phyloP scores from a whole-genome alignment of 2,797 vertebrate species.

The Mormyrops boulengeri region DNA sequence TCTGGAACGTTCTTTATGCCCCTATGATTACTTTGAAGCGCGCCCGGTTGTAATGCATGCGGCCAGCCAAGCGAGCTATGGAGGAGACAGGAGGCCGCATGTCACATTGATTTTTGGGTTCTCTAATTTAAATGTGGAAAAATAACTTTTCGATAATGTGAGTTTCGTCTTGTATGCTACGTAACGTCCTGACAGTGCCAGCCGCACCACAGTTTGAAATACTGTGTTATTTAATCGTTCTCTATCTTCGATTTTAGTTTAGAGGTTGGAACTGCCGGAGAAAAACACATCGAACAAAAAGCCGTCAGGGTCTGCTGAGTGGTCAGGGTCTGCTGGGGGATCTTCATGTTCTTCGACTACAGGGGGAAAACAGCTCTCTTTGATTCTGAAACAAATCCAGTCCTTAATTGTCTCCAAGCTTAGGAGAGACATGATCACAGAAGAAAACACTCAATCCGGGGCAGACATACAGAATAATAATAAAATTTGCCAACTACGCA shows the following conservation, averaged over 20 bases:
- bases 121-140: not conserved
- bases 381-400: constrained; percentile 25
- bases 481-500: constrained; percentile 23
- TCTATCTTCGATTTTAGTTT: not conserved
- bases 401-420: constrained; percentile 17
- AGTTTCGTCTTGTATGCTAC: not conserved
- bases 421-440: constrained; percentile 10
- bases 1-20: not conserved
- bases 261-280: not conserved
- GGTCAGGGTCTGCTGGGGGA: not conserved
- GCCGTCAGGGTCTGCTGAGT: not conserved
- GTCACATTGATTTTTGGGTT: not conserved
- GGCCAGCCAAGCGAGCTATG: not conserved
- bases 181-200: not conserved
- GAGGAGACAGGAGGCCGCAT: not conserved
- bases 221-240: not conserved
- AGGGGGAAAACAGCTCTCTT: constrained; percentile 20
- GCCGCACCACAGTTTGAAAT: not conserved
- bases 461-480: constrained; percentile 1
- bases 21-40: not conserved
- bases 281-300: not conserved
- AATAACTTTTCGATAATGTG: not conserved
- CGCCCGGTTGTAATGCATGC: not conserved
- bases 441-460: not conserved
- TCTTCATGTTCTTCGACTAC: not conserved